Evolutionary conservation across 2,797 vertebrate species (phyloP).

Genomic region (Linurgus olivaceus): DNA sequence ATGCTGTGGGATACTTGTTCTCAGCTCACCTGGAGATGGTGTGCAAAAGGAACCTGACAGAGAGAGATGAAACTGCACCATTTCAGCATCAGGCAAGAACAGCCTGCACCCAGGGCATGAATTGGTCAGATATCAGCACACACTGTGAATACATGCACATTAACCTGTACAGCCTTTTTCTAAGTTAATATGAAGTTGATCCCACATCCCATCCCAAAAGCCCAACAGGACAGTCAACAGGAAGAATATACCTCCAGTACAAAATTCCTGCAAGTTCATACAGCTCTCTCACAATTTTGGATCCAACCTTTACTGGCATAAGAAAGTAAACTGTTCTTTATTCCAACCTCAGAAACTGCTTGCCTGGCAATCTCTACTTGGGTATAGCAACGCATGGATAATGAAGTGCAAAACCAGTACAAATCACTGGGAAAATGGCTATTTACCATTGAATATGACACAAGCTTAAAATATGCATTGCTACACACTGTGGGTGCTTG

Average conservation of each 20-base stretch:
- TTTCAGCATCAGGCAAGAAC: background rate
- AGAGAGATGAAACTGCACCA: background rate
- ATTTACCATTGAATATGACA: background rate
- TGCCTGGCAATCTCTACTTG: background rate
- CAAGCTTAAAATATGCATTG: background rate
- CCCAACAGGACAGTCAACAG: background rate
- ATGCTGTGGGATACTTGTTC: background rate
- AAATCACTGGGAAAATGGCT: conserved; percentile 3
- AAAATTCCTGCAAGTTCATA: background rate
- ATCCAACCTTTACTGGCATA: background rate
- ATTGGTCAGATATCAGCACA: rapidly evolving
- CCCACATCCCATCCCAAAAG: background rate
- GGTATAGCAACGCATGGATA: background rate
- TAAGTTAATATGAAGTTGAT: background rate
- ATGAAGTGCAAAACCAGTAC: background rate
- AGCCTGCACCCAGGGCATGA: background rate
- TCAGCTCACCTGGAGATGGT: background rate
- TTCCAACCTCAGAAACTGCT: background rate
- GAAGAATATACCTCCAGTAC: background rate
- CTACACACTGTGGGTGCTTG: background rate
- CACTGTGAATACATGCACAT: background rate
- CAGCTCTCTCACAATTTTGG: background rate
- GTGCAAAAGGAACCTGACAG: background rate
- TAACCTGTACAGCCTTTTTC: background rate
- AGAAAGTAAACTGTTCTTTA: background rate